Evolutionary conservation across 2,888 invertebrate species (phyloP), one percentile per base, ranked within the genome.

Genomic region (Heliconius ethilla): DNA sequence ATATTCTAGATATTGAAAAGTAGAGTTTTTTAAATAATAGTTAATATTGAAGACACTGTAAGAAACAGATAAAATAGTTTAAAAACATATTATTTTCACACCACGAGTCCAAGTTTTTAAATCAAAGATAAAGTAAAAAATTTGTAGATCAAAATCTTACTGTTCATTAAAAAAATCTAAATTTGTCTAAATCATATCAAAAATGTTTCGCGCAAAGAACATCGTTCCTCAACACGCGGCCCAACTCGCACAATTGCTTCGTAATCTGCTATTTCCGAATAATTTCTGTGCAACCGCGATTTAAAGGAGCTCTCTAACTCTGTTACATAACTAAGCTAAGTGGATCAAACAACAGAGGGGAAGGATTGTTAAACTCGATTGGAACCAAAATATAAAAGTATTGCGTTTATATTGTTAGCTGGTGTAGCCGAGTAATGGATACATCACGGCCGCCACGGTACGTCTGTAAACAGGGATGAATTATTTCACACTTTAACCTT

Each of bases 241-340:
- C 55, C 55, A 80, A 77, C 67, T 78, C 72, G 63, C 33, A 18
- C 67, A 76, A 79, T 78, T 76, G 78, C 78, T 74, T 76, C 73
- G 65, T 73, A 76, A 79, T 37, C 65, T 70, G 72, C 77, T 75
- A 63, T 75, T 75, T 78, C 63, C 75, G 77, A 74, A 73, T 74
- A 77, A 74, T 74, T 74, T 59, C 29, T 62, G 77, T 77, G 67
- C 62, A 66, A 74, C 73, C 73, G 62, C 67, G 67, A 73, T 77
- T 77, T 77, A 40, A 77, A 77, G 73, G 73, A 74, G 66, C 73
- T 59, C 73, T 72, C 72, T 40, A 74, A 77, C 73, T 77, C 74
- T 67, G 59, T 73, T 77, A 77, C 72, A 65, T 33, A 67, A 73
- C 33, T 73, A 67, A 70, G 65, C 45, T 74, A 74, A 77, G 62